These are phyloP conservation scores for Agelas oroides DNA, from an alignment of 37 sponge, comb jelly and placozoan genomes.

Conservation along the genomic window DNA sequence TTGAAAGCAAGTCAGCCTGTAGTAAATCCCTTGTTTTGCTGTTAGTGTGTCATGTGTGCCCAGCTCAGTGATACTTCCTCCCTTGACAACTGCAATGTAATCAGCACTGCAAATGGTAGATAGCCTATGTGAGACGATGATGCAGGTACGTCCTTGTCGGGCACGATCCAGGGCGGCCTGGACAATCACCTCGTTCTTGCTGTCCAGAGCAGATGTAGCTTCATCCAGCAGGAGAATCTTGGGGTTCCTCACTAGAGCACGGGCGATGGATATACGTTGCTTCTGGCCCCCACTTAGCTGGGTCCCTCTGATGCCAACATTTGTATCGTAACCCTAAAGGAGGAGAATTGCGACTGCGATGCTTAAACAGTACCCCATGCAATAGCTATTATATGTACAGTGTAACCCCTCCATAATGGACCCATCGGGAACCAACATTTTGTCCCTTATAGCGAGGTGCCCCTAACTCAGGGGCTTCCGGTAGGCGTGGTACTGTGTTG, in stretches of 20 bases:
- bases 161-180: slow-evolving; percentile 55
- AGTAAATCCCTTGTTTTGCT: slow-evolving; percentile 53
- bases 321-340: slow-evolving; percentile 52
- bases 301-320: slow-evolving; percentile 48
- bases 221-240: slow-evolving; percentile 63
- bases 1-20: slow-evolving; percentile 57
- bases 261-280: slow-evolving; percentile 63
- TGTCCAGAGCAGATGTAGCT: slow-evolving; percentile 73
- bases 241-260: slow-evolving; percentile 51
- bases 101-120: slow-evolving; percentile 53
- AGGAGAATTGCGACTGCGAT: too few species aligned
- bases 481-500: too few species aligned
- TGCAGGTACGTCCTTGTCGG: slow-evolving; percentile 41
- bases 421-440: too few species aligned
- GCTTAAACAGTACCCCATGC: too few species aligned
- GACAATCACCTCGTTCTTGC: slow-evolving; percentile 50
- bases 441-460: too few species aligned
- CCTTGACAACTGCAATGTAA: slow-evolving; percentile 30
- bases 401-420: too few species aligned
- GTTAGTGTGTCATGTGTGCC: slow-evolving; percentile 64
- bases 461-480: too few species aligned
- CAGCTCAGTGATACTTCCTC: slow-evolving; percentile 41
- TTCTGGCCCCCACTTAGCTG: slow-evolving; percentile 67
- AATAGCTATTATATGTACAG: too few species aligned
- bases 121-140: slow-evolving; percentile 51